Conservation (phyloP, 2,113 vertebrate genomes). For the Entelurus aequoreus region DNA sequence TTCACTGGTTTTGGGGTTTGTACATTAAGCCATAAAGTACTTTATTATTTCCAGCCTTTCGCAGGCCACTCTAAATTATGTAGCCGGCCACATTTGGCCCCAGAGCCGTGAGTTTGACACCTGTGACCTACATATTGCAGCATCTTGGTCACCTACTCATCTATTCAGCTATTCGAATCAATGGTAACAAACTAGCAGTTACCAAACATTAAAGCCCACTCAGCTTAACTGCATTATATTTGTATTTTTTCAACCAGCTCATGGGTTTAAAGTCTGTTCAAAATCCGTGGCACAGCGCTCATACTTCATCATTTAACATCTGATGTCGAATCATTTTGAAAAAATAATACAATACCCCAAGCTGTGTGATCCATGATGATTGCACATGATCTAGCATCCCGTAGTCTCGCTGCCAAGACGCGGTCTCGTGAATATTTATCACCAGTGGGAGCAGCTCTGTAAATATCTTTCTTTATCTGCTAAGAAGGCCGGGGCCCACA, state of each 20-base stretch:
- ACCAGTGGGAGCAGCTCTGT: slow-evolving; percentile 8
- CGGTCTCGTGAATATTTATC: slow-evolving; percentile 22
- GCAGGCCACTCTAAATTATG: no score
- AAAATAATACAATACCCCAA: slow-evolving; percentile 4
- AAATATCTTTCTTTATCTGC: slow-evolving; percentile 20
- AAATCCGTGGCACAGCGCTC: background rate
- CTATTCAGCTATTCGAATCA: background rate
- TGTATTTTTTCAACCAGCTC: no score
- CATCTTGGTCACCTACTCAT: background rate
- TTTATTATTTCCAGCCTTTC: no score
- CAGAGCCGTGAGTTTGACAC: no score
- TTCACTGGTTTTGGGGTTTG: no score
- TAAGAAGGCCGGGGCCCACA: slow-evolving; percentile 3
- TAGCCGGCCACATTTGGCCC: no score
- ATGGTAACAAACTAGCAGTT: background rate
- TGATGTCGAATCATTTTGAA: background rate
- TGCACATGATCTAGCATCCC: slow-evolving; percentile 24
- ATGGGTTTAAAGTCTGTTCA: background rate
- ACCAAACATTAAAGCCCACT: background rate
- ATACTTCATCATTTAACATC: slow-evolving; percentile 17
- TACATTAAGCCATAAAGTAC: no score
- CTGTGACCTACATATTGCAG: no score
- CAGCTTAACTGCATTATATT: background rate
- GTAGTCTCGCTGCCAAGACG: slow-evolving; percentile 12
- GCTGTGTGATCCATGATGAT: slow-evolving; percentile 18